Evolutionary conservation across 2,888 invertebrate genomes (phyloP).

Genomic region (Pollenia labialis): DNA sequence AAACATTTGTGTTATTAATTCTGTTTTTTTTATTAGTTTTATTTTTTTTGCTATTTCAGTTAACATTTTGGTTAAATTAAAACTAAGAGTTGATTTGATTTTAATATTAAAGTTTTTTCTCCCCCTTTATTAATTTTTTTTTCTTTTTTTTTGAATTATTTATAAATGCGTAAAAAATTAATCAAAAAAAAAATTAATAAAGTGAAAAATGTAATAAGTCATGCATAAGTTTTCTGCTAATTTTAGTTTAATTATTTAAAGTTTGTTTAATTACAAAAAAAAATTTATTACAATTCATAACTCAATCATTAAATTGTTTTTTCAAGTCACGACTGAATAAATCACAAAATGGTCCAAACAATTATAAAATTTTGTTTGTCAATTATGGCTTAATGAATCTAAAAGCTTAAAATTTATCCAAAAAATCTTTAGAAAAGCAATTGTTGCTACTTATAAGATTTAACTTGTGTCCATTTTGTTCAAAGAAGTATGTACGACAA

Average conservation of each 20-base stretch:
- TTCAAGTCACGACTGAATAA: too few relatives aligned
- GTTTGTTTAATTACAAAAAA: slow-evolving; percentile 7
- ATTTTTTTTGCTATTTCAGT: slow-evolving; percentile 8
- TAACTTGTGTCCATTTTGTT: too few relatives aligned
- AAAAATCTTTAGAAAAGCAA: too few relatives aligned
- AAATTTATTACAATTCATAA: background rate
- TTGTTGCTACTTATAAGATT: too few relatives aligned
- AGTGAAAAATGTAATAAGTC: slow-evolving; percentile 54
- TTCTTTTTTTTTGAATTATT: slow-evolving; percentile 34
- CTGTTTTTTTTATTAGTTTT: slow-evolving; percentile 37
- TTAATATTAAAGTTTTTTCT: slow-evolving; percentile 51
- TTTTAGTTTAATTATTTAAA: slow-evolving; percentile 63
- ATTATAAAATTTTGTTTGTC: too few relatives aligned
- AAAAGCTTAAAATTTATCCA: too few relatives aligned
- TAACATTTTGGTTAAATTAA: slow-evolving; percentile 57
- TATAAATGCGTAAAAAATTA: slow-evolving; percentile 18
- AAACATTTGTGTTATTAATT: slow-evolving; percentile 60
- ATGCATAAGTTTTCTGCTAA: slow-evolving; percentile 67
- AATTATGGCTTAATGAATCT: too few relatives aligned
- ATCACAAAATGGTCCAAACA: too few relatives aligned
- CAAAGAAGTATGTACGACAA: too few relatives aligned
- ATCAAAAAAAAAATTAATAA: slow-evolving; percentile 19
- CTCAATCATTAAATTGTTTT: too few relatives aligned
- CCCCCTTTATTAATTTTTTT: slow-evolving; percentile 2
- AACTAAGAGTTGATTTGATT: slow-evolving; percentile 64